Evolutionary conservation across 1,140 invertebrate species (phyloP).

Genomic region (Drosophila ohnishii): DNA sequence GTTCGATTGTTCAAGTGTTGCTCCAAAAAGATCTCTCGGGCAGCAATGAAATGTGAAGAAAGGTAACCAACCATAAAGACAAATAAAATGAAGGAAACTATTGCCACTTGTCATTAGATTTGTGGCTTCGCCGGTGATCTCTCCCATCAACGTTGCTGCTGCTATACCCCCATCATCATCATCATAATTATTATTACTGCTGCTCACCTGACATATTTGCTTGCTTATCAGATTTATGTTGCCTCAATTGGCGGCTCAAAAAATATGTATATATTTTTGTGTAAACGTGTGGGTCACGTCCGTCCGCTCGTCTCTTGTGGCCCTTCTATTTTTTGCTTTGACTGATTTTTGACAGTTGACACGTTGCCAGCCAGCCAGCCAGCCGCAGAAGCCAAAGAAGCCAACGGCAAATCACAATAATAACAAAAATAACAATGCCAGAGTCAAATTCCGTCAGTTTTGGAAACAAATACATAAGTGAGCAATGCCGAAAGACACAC

Average conservation of each 20-base stretch:
- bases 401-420: slow-evolving; percentile 24
- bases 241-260: slow-evolving; percentile 61
- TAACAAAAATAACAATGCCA: slow-evolving; percentile 23
- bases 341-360: slow-evolving; percentile 80
- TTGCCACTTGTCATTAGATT: slow-evolving; percentile 58
- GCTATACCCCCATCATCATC: slow-evolving; percentile 26
- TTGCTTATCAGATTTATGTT: slow-evolving; percentile 77
- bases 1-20: slow-evolving; percentile 54
- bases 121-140: slow-evolving; percentile 38
- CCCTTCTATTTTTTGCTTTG: slow-evolving; percentile 57
- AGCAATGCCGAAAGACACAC: slow-evolving; percentile 20
- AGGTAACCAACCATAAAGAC: not conserved
- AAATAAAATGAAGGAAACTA: slow-evolving; percentile 6
- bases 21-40: slow-evolving; percentile 7
- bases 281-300: slow-evolving; percentile 33
- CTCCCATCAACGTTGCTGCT: slow-evolving; percentile 9
- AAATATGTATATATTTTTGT: not conserved
- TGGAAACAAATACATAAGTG: slow-evolving; percentile 34
- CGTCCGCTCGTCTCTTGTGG: slow-evolving; percentile 5
- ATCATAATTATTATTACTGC: slow-evolving; percentile 51
- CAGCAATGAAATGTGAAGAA: not conserved
- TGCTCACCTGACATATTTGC: slow-evolving; percentile 64
- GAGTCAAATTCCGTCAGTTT: slow-evolving; percentile 6
- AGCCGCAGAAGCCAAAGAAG: slow-evolving; percentile 23
- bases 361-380: slow-evolving; percentile 58